Conservation (phyloP, 2,113 vertebrate species). For the Vidua macroura region DNA sequence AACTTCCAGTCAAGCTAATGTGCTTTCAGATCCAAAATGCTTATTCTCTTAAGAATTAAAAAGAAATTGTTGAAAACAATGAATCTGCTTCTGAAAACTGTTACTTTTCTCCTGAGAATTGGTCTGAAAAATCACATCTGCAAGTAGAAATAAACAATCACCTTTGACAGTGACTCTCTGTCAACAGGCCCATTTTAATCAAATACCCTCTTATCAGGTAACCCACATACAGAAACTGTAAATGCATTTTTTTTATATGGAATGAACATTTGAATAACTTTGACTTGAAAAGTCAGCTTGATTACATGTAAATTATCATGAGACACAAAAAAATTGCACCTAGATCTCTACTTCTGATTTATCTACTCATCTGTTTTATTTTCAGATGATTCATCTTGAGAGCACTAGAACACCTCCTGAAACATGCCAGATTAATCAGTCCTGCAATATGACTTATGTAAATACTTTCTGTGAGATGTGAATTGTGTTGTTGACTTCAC, state of each 20-base stretch:
- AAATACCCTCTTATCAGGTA: background rate
- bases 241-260: background rate
- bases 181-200: background rate
- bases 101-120: background rate
- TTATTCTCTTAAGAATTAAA: background rate
- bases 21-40: background rate
- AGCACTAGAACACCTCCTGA: background rate
- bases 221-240: background rate
- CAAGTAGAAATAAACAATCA: background rate
- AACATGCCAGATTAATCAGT: background rate
- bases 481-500: background rate
- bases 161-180: background rate
- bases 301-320: background rate
- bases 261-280: background rate
- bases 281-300: background rate
- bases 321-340: background rate
- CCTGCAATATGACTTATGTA: background rate
- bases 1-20: background rate
- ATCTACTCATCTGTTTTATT: background rate
- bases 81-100: background rate
- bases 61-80: background rate
- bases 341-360: background rate
- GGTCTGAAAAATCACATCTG: background rate
- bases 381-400: background rate
- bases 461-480: background rate